Conservation (phyloP, 1,140 invertebrate species). For the Cydia splendana region DNA sequence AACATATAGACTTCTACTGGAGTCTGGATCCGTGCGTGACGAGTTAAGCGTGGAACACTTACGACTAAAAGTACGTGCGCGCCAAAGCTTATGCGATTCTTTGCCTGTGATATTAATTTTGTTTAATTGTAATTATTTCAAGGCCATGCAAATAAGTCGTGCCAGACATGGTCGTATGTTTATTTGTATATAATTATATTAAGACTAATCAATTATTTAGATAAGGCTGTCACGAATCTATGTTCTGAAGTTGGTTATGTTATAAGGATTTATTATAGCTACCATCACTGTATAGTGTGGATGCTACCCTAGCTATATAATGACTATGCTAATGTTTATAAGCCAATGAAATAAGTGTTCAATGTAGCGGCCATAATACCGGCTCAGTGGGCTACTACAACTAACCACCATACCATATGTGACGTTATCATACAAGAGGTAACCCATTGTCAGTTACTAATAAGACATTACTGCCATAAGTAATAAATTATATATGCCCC, state of each 20-base stretch:
- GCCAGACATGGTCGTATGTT: slow-evolving; percentile 57
- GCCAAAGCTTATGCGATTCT: slow-evolving; percentile 58
- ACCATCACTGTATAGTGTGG: background rate
- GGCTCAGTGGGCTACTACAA: background rate
- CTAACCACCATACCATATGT: background rate
- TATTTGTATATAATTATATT: slow-evolving; percentile 49
- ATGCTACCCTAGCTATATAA: background rate
- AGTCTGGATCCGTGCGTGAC: slow-evolving; percentile 46
- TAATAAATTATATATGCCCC: no score
- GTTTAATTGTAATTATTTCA: slow-evolving; percentile 55
- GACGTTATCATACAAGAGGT: background rate
- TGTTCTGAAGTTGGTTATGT: slow-evolving; percentile 7
- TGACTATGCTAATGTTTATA: background rate
- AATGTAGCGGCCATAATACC: background rate
- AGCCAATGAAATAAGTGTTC: background rate
- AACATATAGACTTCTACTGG: slow-evolving; percentile 40
- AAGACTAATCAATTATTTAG: slow-evolving; percentile 8
- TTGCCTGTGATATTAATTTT: slow-evolving; percentile 76
- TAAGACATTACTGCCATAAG: no score
- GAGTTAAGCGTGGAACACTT: slow-evolving; percentile 38
- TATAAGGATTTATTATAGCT: background rate
- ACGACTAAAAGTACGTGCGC: slow-evolving; percentile 37
- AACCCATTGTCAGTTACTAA: background rate
- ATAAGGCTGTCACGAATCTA: slow-evolving; percentile 1
- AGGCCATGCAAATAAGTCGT: slow-evolving; percentile 54